phyloP scores from a whole-genome alignment of 2,113 vertebrate genomes.

The Myotis lucifugus region DNA sequence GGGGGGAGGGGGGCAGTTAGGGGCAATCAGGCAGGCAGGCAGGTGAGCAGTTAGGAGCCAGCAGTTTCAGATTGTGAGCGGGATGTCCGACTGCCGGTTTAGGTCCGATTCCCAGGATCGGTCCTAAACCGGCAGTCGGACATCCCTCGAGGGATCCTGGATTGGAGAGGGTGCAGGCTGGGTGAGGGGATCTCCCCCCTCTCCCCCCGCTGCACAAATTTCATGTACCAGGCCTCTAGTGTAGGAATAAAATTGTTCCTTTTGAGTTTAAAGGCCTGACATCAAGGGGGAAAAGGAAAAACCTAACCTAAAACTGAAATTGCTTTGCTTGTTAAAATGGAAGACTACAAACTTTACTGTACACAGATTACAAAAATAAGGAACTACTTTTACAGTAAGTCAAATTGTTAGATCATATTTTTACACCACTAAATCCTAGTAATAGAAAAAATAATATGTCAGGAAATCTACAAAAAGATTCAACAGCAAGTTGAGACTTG shows the following conservation, averaged over 20 bases:
- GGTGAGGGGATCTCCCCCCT: too few species aligned
- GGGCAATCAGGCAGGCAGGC: too few species aligned
- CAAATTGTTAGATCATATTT: conserved; percentile 62
- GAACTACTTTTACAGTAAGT: conserved; percentile 60
- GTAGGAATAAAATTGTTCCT: not conserved
- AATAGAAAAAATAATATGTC: conserved; percentile 65
- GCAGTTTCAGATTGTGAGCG: too few species aligned
- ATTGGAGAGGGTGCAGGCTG: too few species aligned
- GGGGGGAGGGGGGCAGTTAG: too few species aligned
- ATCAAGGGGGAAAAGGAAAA: conserved; percentile 37
- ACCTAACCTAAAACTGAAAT: conserved; percentile 34
- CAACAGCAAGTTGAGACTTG: conserved; percentile 73
- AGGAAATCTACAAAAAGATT: conserved; percentile 76
- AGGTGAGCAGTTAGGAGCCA: too few species aligned
- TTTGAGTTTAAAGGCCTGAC: conserved; percentile 21
- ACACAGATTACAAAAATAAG: conserved; percentile 49
- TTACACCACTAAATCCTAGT: conserved; percentile 56
- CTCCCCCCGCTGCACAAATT: too few species aligned
- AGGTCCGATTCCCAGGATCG: too few species aligned
- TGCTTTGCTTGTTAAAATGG: not conserved
- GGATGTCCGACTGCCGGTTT: too few species aligned
- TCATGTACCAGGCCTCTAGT: not conserved
- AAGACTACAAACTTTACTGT: conserved; percentile 30
- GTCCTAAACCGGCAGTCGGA: too few species aligned
- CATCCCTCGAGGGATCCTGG: too few species aligned